Base-by-base conservation (phyloP, 2,888 invertebrate species). In the Meta bourneti region DNA sequence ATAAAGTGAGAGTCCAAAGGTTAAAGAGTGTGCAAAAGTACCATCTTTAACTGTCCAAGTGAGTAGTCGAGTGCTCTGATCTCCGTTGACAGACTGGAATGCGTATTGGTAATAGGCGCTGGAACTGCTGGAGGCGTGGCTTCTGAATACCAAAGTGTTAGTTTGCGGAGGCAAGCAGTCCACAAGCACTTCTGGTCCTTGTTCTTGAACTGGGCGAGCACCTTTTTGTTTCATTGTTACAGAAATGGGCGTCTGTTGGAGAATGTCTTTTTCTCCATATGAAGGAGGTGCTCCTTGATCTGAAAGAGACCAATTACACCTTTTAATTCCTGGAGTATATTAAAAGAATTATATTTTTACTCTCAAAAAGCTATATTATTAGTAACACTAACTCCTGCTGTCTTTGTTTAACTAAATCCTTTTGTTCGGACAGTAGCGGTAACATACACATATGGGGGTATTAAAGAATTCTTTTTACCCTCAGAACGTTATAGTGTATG, bases 61-160 rank as follows among this genome's bases (percentile, higher is more conserved):
- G 34, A 92, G 81, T n/a, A 93, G 51, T 20, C 90, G 82, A 61
- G 92, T 91, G 52, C 82, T 91, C 34, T 85, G 77, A 54, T 93
- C 89, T 52, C 85, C 89, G 11, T n/a, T 78, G 16, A 84, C 74
- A 54, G 92, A 83, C 34, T 93, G 93, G 51, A 93, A 93, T 54
- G 92, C 93, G 72, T 93, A 93, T 48, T 93, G 93, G 75, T 93
- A 93, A 71, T 93, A 93, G 19, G 86, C 91, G 70, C 93, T 93
- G 9, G 78, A 69, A 11, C 91, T 87, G 84, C 92, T 91, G 4
- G 91, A 83, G 2, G 93, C 93, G 75, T 93, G 92, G 51, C 93
- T 93, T 54, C 93, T 77, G 70, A 82, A 90, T 8, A 93, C 93
- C 13, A 93, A n/a, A 6, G 93, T 92, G 49, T 93, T 89, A 19